Conservation (phyloP, 2,113 vertebrate genomes). For the Bungarus multicinctus region DNA sequence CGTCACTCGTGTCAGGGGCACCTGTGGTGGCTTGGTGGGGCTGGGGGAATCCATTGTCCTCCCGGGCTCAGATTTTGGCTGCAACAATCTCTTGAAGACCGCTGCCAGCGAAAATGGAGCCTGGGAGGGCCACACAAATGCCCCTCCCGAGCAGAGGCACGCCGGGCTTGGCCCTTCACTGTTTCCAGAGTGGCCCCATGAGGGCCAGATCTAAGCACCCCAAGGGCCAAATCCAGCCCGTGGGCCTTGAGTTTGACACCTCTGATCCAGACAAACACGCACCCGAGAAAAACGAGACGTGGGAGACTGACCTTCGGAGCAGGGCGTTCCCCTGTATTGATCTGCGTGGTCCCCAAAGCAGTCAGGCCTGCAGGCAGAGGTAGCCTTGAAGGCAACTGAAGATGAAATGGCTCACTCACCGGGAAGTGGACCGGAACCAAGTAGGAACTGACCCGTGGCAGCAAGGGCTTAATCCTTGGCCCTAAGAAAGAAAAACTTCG, state of each 20-base stretch:
- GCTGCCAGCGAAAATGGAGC: no score
- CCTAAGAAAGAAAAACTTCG: neutral
- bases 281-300: neutral
- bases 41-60: no score
- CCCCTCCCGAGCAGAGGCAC: no score
- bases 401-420: neutral
- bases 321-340: neutral
- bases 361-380: neutral
- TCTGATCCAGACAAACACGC: neutral
- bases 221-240: fast-evolving
- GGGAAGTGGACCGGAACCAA: neutral
- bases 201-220: no score
- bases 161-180: no score
- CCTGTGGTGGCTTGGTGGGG: no score
- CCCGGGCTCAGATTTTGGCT: no score
- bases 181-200: no score
- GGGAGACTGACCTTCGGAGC: neutral
- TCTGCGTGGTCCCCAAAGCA: neutral
- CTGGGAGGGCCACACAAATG: no score
- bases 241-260: no score
- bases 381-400: neutral
- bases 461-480: neutral
- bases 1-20: no score
- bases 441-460: neutral
- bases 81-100: no score